Evolutionary conservation across 64 coral and sea anemone genomes (phyloP).

Genomic region (Acropora yongei): DNA sequence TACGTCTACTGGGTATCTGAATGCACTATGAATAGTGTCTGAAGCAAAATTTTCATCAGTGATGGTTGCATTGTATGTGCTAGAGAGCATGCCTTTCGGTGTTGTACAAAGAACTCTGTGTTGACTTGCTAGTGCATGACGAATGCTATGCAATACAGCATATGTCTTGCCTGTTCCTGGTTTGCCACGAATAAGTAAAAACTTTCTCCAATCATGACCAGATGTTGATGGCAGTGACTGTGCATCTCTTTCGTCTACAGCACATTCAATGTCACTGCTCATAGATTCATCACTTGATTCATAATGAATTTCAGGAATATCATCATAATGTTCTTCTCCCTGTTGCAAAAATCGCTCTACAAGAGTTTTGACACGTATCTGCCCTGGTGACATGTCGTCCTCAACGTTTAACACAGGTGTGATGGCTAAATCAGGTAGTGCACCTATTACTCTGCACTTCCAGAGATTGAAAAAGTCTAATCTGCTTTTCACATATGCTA

Average conservation of each 20-base stretch:
- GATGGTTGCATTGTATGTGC: neutral
- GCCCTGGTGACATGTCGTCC: neutral
- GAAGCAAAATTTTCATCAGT: neutral
- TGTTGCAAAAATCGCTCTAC: neutral
- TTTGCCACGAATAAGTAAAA: constrained; percentile 3
- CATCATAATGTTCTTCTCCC: neutral
- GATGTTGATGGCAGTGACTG: neutral
- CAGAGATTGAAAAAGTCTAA: neutral
- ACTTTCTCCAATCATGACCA: neutral
- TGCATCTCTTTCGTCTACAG: no score
- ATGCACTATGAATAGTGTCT: constrained; percentile 33
- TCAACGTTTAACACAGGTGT: neutral
- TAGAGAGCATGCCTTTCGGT: neutral
- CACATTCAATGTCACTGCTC: neutral
- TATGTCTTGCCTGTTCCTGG: constrained; percentile 21
- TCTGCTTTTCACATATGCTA: neutral
- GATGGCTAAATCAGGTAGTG: neutral
- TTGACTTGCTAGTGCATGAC: neutral
- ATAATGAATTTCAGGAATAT: no score
- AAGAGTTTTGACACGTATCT: neutral
- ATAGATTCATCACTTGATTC: no score
- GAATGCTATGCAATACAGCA: neutral
- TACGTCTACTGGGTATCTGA: neutral
- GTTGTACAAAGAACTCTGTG: neutral
- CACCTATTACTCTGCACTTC: neutral